These are phyloP conservation scores for Monopterus albus DNA, from an alignment of 2,113 vertebrate genomes.

Conservation along the genomic window DNA sequence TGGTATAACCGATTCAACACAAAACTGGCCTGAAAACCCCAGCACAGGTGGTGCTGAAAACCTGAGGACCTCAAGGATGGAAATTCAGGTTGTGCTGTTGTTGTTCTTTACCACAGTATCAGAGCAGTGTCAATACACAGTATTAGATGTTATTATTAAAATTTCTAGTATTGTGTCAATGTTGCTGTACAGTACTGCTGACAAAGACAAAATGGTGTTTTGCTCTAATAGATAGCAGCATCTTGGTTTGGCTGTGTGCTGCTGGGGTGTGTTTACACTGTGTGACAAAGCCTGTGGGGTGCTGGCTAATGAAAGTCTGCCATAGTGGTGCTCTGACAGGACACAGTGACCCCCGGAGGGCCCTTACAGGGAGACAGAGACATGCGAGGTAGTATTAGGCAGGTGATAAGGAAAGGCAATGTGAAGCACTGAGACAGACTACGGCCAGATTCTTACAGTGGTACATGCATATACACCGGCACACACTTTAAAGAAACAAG, in stretches of 20 bases:
- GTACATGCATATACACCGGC: slow-evolving; percentile 28
- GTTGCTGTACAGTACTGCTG: slow-evolving; percentile 10
- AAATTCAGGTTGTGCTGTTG: neutral
- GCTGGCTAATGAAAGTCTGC: slow-evolving; percentile 77
- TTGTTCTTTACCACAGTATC: neutral
- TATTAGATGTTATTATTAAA: neutral
- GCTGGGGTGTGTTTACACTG: slow-evolving; percentile 58
- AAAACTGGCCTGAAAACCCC: no score
- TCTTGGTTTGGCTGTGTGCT: slow-evolving; percentile 23
- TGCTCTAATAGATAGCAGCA: slow-evolving; percentile 17
- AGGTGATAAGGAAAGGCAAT: slow-evolving; percentile 48
- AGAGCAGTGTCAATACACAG: neutral
- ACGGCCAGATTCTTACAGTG: slow-evolving; percentile 10
- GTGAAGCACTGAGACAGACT: slow-evolving; percentile 42
- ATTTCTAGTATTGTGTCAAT: slow-evolving; percentile 8
- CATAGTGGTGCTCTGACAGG: slow-evolving; percentile 64
- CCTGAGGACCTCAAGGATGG: neutral
- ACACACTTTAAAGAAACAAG: slow-evolving; percentile 14
- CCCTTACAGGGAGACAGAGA: slow-evolving; percentile 51
- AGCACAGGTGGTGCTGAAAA: no score
- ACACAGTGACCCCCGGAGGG: slow-evolving; percentile 53
- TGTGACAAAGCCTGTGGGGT: slow-evolving; percentile 65
- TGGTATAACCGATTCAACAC: no score
- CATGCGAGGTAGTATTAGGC: slow-evolving; percentile 33
- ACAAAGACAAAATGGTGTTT: slow-evolving; percentile 23